Base-by-base conservation (phyloP, 1,140 invertebrate species). In the Aphaenogaster ashmeadi region DNA sequence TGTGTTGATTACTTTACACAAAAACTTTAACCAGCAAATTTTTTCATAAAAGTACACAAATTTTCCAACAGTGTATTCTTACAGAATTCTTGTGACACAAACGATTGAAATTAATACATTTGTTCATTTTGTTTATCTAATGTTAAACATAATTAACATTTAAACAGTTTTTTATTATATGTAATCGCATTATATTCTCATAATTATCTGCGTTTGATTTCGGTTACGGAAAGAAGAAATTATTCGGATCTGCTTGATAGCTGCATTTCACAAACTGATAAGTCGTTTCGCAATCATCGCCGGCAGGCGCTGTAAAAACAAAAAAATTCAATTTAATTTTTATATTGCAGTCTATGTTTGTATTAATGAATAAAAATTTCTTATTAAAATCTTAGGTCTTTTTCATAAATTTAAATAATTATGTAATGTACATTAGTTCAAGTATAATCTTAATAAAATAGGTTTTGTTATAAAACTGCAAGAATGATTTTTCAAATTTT, bases 221-320 rank as follows among this genome's bases (percentile, higher is more conserved):
- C 7, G 11, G 1, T 64, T 78, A 91, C 2, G 90, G 90, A 15
- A 91, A 91, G 56, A 91, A 85, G 54, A 92, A 91, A 0, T n/a
- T 36, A 2, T 71, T 54, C 3, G 87, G 36, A 66, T 87, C 83
- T 13, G 3, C 21, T 0, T 69, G 3, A 64, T 91, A 91, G 15
- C 3, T 36, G 58, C 89, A 91, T 62, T 90, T 85, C 8, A 88
- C 27, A 50, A 78, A 91, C 7, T 64, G 9, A 13, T 54, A 90
- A 27, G 78, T n/a, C 4, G 80, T 69, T 0, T 81, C 44, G 67
- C 90, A 92, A n/a, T 67, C 66, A 2, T 85, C 87, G 4, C 67
- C 66, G 33, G 44, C 50, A 15, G 56, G 50, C 27, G 78, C 87
- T 91, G 60, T 11, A 36, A 54, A 87, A 75, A 33, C 1, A 52